Conservation (phyloP, 2,888 invertebrate species). For the Chrysolina americana region DNA sequence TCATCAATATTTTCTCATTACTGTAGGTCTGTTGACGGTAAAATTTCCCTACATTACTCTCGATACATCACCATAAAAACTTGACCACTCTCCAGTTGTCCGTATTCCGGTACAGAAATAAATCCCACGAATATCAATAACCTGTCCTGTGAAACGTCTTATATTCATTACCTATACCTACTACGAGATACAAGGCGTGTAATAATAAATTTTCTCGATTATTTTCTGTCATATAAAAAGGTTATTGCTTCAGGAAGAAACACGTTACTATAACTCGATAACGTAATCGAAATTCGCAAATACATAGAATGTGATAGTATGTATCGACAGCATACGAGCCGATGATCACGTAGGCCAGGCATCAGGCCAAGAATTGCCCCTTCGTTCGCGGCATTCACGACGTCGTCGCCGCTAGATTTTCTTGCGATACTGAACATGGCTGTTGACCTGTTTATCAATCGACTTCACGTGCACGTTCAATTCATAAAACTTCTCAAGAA, state of each 20-base stretch:
- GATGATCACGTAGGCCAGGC: slow-evolving; percentile 20
- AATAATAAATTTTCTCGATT: not conserved
- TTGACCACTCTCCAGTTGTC: no score
- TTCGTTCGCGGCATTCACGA: slow-evolving; percentile 2
- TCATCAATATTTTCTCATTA: no score
- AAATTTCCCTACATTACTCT: no score
- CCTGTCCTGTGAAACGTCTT: not conserved
- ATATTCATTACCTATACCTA: not conserved
- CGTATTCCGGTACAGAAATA: not conserved
- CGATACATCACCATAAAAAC: no score
- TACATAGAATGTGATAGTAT: slow-evolving; percentile 21
- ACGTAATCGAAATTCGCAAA: slow-evolving; percentile 22
- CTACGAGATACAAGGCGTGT: not conserved
- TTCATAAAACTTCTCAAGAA: not conserved
- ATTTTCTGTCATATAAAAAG: slow-evolving; percentile 9
- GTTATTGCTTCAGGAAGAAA: slow-evolving; percentile 12
- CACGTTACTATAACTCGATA: not conserved
- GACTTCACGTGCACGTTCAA: not conserved
- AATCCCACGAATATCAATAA: not conserved
- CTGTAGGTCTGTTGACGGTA: no score
- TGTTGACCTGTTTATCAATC: no score
- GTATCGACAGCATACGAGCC: slow-evolving; percentile 19
- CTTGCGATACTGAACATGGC: not conserved
- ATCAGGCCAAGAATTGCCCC: slow-evolving; percentile 13
- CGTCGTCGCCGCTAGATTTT: not conserved